Base-by-base conservation (phyloP, 2,888 invertebrate species). In the Urechis unicinctus region DNA sequence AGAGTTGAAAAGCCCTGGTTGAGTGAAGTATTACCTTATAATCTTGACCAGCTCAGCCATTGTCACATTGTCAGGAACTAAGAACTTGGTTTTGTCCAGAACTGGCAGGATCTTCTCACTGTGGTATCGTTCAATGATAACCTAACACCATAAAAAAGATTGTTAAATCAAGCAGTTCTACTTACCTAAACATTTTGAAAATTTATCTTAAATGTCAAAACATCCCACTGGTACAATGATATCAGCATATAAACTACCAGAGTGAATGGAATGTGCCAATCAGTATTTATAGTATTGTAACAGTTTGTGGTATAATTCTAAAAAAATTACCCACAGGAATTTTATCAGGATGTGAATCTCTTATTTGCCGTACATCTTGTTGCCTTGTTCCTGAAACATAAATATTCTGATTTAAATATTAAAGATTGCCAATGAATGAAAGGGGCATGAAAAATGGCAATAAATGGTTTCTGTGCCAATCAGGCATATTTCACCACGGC, bases 31-130 rank as follows among this genome's bases (percentile, higher is more conserved):
- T 66, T 64, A 78, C 81, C 83, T 77, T 44, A 83, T 79, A 49
- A 83, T 83, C 65, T 81, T 81, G 62, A 82, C 80, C 30, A 83
- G 75, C 65, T 83, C 83, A 55, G 81, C 81, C 66, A 83, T 80
- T 50, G 81, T 81, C 31, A 83, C 80, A 66, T 82, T 81, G 61
- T 82, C 81, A 22, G 83, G 83, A 41, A 83, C 81, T 57, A 83
- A 74, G 66, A 82, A 83, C 68, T 83, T 83, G 68, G 80, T 81
- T 65, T 81, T 80, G 65, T 83, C 83, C 66, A 83, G 68, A 26
- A 81, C 66, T 25, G 83, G 83, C 50, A 83, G 73, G 60, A 77
- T 77, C 61, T 81, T 81, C 67, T 83, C 83, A 41, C 78, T 77
- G 47, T 77, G 71, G 66, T 78, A 82, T 31, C 82, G 68, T 65